Evolutionary conservation across 2,888 invertebrate genomes (phyloP).

Genomic region (Stratiomys singularior): DNA sequence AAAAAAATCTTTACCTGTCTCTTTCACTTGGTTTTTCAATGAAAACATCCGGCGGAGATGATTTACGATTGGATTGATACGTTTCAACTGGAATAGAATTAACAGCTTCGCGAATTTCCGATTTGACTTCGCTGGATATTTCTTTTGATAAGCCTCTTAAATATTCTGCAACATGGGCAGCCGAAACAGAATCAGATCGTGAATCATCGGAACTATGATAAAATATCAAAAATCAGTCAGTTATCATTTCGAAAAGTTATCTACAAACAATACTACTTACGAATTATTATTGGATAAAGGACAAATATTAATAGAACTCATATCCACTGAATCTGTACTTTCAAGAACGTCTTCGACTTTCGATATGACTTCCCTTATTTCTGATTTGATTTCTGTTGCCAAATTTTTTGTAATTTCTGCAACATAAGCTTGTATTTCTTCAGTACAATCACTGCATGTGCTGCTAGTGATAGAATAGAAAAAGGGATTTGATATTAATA

Average conservation of each 20-base stretch:
- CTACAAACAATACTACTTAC: not conserved
- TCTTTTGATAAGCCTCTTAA: conserved; percentile 81
- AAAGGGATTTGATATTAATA: too few relatives aligned
- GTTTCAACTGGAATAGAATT: conserved; percentile 71
- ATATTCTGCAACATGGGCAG: conserved; percentile 80
- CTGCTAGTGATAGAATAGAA: conserved; percentile 21
- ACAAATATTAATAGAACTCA: conserved; percentile 56
- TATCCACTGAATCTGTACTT: conserved; percentile 72
- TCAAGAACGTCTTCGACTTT: conserved; percentile 82
- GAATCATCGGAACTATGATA: conserved; percentile 69
- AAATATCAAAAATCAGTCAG: not conserved
- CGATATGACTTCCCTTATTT: conserved; percentile 82
- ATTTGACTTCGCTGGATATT: conserved; percentile 83
- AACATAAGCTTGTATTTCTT: conserved; percentile 79
- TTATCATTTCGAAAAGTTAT: not conserved
- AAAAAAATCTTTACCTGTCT: not conserved
- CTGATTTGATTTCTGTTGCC: conserved; percentile 83
- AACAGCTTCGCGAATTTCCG: conserved; percentile 79
- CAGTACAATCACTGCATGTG: conserved; percentile 65
- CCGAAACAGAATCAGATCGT: conserved; percentile 76
- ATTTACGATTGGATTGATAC: conserved; percentile 62
- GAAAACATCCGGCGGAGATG: conserved; percentile 66
- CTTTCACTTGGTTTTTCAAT: conserved; percentile 24
- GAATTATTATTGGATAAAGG: conserved; percentile 36
- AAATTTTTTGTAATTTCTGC: conserved; percentile 82